Conservation (phyloP, 2,888 invertebrate genomes). For the Agrochola macilenta region DNA sequence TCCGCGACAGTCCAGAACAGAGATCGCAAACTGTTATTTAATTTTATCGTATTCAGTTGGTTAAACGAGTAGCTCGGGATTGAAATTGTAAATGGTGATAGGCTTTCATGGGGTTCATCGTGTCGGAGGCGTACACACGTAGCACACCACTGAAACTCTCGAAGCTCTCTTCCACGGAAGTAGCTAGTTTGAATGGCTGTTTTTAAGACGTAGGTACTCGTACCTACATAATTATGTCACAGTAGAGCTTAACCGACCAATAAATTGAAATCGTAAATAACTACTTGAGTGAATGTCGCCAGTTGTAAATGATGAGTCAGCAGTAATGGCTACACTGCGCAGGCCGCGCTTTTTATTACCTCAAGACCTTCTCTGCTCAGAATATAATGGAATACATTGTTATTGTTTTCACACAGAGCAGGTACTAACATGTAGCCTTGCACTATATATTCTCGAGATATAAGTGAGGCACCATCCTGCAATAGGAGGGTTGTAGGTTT, state of each 20-base stretch:
- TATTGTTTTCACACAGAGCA: slow-evolving; percentile 17
- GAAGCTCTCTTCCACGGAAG: too few species aligned
- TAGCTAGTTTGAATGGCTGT: not conserved
- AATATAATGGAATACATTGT: slow-evolving; percentile 4
- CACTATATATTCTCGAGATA: not conserved
- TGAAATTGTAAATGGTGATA: slow-evolving; percentile 30
- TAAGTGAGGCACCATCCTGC: too few species aligned
- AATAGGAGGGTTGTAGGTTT: too few species aligned
- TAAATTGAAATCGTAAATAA: slow-evolving; percentile 4
- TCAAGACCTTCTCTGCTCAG: not conserved
- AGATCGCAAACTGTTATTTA: slow-evolving; percentile 25
- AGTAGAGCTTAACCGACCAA: too few species aligned
- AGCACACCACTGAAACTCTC: not conserved
- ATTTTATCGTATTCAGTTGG: slow-evolving; percentile 25
- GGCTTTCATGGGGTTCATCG: not conserved
- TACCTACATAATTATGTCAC: too few species aligned
- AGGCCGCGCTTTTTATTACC: not conserved
- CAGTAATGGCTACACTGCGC: slow-evolving; percentile 18
- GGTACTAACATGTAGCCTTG: not conserved
- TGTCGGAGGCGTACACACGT: not conserved
- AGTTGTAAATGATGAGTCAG: slow-evolving; percentile 24
- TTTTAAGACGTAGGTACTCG: not conserved
- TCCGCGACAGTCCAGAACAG: slow-evolving; percentile 12
- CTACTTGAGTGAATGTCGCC: slow-evolving; percentile 2
- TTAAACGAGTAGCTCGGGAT: slow-evolving; percentile 16